Conservation (phyloP, 1,140 invertebrate genomes). For the Neoseiulus cucumeris region DNA sequence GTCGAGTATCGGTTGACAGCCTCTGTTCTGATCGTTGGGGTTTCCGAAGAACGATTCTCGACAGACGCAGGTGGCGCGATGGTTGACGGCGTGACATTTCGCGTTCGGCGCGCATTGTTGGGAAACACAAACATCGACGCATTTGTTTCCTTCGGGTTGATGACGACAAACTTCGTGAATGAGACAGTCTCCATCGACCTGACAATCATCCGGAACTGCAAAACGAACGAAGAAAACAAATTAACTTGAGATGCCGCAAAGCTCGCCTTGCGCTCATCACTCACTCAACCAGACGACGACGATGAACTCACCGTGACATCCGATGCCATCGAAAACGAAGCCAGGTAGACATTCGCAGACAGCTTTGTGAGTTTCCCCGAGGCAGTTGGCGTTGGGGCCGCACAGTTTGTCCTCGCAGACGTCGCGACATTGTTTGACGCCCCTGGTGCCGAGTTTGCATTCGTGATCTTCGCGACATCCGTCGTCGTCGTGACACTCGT, state of each 20-base stretch:
- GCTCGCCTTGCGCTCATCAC: neutral
- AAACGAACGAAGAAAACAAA: neutral
- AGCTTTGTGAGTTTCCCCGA: conserved; percentile 29
- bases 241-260: neutral
- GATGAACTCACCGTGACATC: conserved; percentile 1
- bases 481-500: neutral
- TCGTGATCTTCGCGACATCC: conserved; percentile 11
- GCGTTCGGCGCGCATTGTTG: conserved; percentile 54
- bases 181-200: conserved; percentile 5
- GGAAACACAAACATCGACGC: conserved; percentile 43
- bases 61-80: conserved; percentile 52
- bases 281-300: neutral
- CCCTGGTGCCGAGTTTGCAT: conserved; percentile 15
- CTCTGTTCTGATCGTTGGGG: conserved; percentile 16
- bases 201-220: conserved; percentile 6
- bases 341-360: conserved; percentile 41
- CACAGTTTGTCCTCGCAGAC: conserved; percentile 29
- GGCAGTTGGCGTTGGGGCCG: conserved; percentile 48
- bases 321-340: conserved; percentile 6
- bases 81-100: conserved; percentile 50
- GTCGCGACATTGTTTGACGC: conserved; percentile 18
- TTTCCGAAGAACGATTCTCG: conserved; percentile 18
- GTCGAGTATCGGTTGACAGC: conserved; percentile 22
- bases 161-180: neutral
- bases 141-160: conserved; percentile 6